Evolutionary conservation across 2,113 vertebrate genomes (phyloP).

Genomic region (Euleptes europaea): DNA sequence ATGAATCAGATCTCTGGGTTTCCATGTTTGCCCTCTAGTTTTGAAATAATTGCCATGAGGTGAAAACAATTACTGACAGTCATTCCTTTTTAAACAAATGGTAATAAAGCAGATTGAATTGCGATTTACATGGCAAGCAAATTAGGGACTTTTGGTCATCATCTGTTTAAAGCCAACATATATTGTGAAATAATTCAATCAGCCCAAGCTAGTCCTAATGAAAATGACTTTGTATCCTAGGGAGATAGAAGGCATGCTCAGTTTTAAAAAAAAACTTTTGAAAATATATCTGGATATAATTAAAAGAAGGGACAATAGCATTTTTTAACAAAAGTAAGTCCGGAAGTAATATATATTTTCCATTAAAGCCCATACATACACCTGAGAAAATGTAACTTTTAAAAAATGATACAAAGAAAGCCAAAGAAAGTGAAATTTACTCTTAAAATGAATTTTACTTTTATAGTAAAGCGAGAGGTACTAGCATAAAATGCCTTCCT

Average conservation of each 20-base stretch:
- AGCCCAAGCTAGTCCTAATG: slow-evolving; percentile 44
- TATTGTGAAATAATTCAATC: slow-evolving; percentile 55
- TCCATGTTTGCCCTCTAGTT: slow-evolving; percentile 36
- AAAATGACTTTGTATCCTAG: slow-evolving; percentile 44
- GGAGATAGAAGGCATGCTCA: slow-evolving; percentile 48
- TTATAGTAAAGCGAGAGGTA: slow-evolving; percentile 55
- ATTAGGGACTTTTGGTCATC: slow-evolving; percentile 41
- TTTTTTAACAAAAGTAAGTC: slow-evolving; percentile 41
- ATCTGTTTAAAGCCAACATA: slow-evolving; percentile 57
- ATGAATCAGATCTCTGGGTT: slow-evolving; percentile 54
- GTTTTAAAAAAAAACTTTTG: neutral
- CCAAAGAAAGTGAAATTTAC: slow-evolving; percentile 58
- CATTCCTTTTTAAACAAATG: slow-evolving; percentile 51
- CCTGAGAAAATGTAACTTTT: slow-evolving; percentile 52
- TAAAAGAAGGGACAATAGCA: slow-evolving; percentile 46
- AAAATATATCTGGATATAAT: slow-evolving; percentile 21
- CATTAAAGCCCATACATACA: neutral
- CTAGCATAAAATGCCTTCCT: slow-evolving; percentile 62
- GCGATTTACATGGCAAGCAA: slow-evolving; percentile 31
- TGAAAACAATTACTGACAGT: slow-evolving; percentile 32
- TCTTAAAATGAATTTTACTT: slow-evolving; percentile 66
- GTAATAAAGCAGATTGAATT: slow-evolving; percentile 29
- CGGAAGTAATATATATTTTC: slow-evolving; percentile 38
- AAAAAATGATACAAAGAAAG: slow-evolving; percentile 46
- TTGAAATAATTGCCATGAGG: slow-evolving; percentile 47